Base-by-base conservation (phyloP, 2,113 vertebrate species). In the Noctilio leporinus region DNA sequence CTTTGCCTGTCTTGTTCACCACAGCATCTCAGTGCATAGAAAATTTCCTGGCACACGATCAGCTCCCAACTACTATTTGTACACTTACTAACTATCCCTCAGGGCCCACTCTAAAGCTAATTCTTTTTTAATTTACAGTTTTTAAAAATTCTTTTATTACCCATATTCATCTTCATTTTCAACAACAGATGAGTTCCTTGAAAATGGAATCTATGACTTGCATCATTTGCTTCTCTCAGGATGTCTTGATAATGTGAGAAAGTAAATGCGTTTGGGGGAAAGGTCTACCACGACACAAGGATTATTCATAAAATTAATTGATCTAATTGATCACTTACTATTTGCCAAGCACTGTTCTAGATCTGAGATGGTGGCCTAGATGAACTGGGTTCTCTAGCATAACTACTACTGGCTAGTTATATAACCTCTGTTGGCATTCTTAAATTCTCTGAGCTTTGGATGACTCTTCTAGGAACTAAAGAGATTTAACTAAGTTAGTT, bases 161-260 rank as follows among this genome's bases (percentile, higher is more conserved):
- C 10, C 72, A 76, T 28, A 78, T 86, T 89, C 49, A 51, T 95
- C 53, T 93, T 82, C 40, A 51, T 91, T 95, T 95, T 95, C 49
- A 45, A 38, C 24, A 81, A 38, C 3, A 12, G 28, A 92, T 80
- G 90, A 70, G 57, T 43, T 75, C 51, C n/a, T 53, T 59, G 26
- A 85, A 76, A 72, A 90, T 47, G 43, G 30, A 91, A 87, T 77
- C 75, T 20, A 49, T 91, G 83, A 65, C 57, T 59, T 88, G 2
- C 57, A 69, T 51, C 40, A 53, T 70, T 87, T 90, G 43, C 51
- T 94, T 81, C 76, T 81, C 55, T 38, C n/a, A 55, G 47, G 69
- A 38, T 65, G 4, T 45, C 67, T 20, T 38, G 30, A 62, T 80
- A 84, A 70, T 24, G 16, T 86, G 28, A 70, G 17, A 86, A 86